Conservation (phyloP, 2,888 invertebrate genomes). For the Ornithoptera priamus region DNA sequence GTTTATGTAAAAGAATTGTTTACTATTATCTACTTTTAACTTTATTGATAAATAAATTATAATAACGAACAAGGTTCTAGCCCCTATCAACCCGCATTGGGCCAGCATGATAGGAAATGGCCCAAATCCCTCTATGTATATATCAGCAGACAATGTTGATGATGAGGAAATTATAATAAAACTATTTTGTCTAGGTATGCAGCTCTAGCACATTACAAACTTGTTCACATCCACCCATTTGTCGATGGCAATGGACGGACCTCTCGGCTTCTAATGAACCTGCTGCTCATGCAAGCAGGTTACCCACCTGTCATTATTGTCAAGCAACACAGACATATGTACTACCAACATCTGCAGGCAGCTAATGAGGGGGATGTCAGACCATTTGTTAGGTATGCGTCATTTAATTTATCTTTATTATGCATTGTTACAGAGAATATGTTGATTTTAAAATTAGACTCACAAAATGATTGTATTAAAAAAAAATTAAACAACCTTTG, state of each 20-base stretch:
- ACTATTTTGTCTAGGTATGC: conserved; percentile 83
- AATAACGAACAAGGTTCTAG: background rate
- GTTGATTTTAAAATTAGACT: no score
- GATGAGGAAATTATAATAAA: background rate
- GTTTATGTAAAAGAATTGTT: no score
- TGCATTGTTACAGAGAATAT: no score
- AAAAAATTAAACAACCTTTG: no score
- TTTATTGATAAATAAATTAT: background rate
- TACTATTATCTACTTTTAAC: no score
- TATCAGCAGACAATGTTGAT: no score
- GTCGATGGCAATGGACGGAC: conserved; percentile 98
- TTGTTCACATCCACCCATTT: conserved; percentile 98
- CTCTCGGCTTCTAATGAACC: conserved; percentile 96
- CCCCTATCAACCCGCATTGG: no score
- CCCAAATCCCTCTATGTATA: no score
- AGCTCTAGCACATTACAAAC: conserved; percentile 96
- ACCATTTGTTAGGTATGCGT: conserved; percentile 87
- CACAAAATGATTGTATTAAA: no score
- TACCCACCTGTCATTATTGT: conserved; percentile 97
- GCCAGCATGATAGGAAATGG: no score
- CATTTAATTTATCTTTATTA: background rate
- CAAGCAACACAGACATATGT: conserved; percentile 90
- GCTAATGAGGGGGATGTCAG: conserved; percentile 97
- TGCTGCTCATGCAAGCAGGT: conserved; percentile 96
- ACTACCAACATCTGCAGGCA: conserved; percentile 92